A percentile compares a stretch with the other conserved stretches of the same genome.
Conservation (phyloP, 2,888 invertebrate genomes). For the Diarsia rubi region DNA sequence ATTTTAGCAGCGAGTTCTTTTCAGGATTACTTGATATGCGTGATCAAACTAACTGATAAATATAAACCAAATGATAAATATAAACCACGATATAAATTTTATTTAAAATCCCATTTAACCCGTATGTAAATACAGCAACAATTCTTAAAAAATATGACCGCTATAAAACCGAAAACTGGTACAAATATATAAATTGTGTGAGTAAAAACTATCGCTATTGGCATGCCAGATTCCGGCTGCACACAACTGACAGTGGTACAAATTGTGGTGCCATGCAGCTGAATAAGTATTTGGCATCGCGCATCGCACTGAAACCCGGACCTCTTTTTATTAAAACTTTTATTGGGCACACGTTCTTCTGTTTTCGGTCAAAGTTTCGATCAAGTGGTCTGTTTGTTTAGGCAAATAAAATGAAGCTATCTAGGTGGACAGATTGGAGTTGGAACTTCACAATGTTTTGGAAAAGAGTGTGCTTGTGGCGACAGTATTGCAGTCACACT, state of each 20-base stretch:
- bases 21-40: not conserved
- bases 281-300: constrained; percentile 64
- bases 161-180: constrained; percentile 49
- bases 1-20: constrained; percentile 17
- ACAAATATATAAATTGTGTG: constrained; percentile 59
- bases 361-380: constrained; percentile 46
- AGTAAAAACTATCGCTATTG: constrained; percentile 62
- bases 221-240: constrained; percentile 54
- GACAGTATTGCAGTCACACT: not conserved
- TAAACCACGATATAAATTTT: not conserved
- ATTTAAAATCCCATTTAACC: constrained; percentile 5
- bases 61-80: not conserved
- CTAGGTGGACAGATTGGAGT: constrained; percentile 4
- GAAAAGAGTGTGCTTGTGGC: not conserved
- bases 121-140: constrained; percentile 41
- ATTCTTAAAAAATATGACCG: constrained; percentile 53
- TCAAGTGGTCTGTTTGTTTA: constrained; percentile 46
- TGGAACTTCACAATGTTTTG: not conserved
- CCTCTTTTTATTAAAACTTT: constrained; percentile 65
- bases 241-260: constrained; percentile 58
- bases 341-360: constrained; percentile 46
- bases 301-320: constrained; percentile 24
- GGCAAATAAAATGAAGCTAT: constrained; percentile 20
- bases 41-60: not conserved
- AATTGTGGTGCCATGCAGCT: constrained; percentile 64